Base-by-base conservation (phyloP, 2,888 invertebrate species). In the Dasypolia templi region DNA sequence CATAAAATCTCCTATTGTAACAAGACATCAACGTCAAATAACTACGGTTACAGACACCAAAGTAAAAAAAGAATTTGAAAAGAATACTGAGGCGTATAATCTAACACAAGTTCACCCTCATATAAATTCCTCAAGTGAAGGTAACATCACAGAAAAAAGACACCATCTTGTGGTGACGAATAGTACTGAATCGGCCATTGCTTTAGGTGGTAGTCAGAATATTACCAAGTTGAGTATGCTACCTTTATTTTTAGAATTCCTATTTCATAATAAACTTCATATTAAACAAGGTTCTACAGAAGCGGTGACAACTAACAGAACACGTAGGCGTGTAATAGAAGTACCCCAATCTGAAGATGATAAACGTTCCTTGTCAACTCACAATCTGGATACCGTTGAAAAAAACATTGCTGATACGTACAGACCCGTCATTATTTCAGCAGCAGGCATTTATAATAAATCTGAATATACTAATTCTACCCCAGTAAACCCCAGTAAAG, bases 241-340 rank as follows among this genome's bases (percentile, higher is more conserved):
- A 32, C 93, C 94, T 12, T 87, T 91, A 77, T 93, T 94, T 88
- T 79, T 94, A 72, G 88, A 94, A 79, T 92, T 88, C 78, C 84
- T 95, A 58, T 93, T 93, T 85, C 88, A 89, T 32, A 89, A 88
- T 67, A 90, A 88, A 78, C 75, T 77, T 49, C 77, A 74, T 49
- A 58, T 64, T 6, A 72, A 75, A 66, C 77, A 79, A 19, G 75
- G 68, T 26, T 35, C 70, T 19, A 82, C 81, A 75, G 81, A 86
- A 59, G n/a, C 81, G 6, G 65, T 62, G 5, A 58, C 66, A 42
- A 62, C 66, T 11, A 82, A 84, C 66, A 85, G 84, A 73, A 81
- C 82, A 17, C 85, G 86, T 42, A 88, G 84, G 72, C 86, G 74
- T 83, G 67, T 75, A 29, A 70, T 78, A 72, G 59, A 77, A 49